Evolutionary conservation across 1,140 invertebrate species (phyloP), one percentile per base, ranked within the genome.

Genomic region (Pseudomyrmex concolor): DNA sequence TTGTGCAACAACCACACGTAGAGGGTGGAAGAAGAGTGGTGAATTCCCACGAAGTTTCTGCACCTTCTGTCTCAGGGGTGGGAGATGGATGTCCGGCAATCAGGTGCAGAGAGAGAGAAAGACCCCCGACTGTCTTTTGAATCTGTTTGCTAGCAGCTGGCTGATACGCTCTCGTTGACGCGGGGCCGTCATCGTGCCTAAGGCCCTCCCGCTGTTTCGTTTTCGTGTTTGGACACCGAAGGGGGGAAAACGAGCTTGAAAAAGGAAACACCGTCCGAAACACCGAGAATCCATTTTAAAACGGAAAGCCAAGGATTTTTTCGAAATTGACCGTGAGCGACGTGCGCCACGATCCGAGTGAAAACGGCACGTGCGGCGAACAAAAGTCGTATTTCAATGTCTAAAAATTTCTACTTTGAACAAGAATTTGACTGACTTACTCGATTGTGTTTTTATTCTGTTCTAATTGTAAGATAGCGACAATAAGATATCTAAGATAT

Each of bases 81-180:
- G 83, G 50, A 84, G 88, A 90, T 88, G 82, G 86, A 90, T 91
- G 90, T 87, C 83, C 86, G 70, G 89, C 86, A 86, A 91, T 91
- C 90, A 91, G 87, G 86, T 88, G 89, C 83, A 63, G 71, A 15
- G 84, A 78, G 34, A 34, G 34, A 34, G 34, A 34, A 34, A 34
- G 34, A 34, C 84, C 71, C 80, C 86, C 83, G 48, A 86, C 81
- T 19, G 85, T 34, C 34, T 82, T 88, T 86, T 86, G 67, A 84
- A 84, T 89, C 84, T 72, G 72, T 74, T 73, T 70, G 71, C 19
- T 62, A 60, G 86, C 85, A 89, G 73, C 86, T 89, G 85, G 48
- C 63, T 68, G 86, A 84, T 84, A 50, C 74, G 70, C 64, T 83
- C 84, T 59, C 83, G 86, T 88, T 85, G 82, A 87, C 85, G 86